phyloP scores from a whole-genome alignment of 2,797 vertebrate species.

The Rhinella marina region DNA sequence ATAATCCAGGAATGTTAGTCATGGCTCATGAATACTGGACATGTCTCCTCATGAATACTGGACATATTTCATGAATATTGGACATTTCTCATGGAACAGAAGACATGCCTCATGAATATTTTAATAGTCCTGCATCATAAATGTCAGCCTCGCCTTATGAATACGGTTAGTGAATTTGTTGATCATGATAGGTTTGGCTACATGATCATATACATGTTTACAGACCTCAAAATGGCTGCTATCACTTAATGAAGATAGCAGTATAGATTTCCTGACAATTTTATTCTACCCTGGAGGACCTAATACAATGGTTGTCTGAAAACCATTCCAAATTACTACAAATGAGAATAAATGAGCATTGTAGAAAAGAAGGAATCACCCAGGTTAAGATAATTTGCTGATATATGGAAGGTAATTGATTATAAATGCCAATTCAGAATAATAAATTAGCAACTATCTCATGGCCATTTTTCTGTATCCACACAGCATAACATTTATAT shows the following conservation, averaged over 20 bases:
- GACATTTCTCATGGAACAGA: not conserved
- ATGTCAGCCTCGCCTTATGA: not conserved
- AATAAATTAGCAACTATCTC: not conserved
- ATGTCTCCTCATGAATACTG: not conserved
- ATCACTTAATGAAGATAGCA: not conserved
- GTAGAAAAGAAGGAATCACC: not conserved
- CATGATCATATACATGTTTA: not conserved
- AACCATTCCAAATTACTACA: not conserved
- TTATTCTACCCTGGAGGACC: not conserved
- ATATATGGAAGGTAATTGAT: conserved; percentile 1
- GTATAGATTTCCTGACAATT: not conserved
- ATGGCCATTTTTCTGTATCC: not conserved
- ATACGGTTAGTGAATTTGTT: not conserved
- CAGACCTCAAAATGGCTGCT: not conserved
- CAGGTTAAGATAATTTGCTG: not conserved
- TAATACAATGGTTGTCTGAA: not conserved
- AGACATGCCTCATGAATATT: conserved; percentile 17
- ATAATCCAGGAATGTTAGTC: not conserved
- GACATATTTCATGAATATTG: conserved; percentile 18
- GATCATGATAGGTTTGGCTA: conserved; percentile 2
- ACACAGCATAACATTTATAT: not conserved
- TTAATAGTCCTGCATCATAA: conserved; percentile 2
- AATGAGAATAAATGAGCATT: conserved; percentile 13
- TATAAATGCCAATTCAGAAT: not conserved
- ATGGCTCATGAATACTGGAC: conserved; percentile 8